Conservation (phyloP, 2,888 invertebrate species). For the Ashinkailepas kermadecensis region DNA sequence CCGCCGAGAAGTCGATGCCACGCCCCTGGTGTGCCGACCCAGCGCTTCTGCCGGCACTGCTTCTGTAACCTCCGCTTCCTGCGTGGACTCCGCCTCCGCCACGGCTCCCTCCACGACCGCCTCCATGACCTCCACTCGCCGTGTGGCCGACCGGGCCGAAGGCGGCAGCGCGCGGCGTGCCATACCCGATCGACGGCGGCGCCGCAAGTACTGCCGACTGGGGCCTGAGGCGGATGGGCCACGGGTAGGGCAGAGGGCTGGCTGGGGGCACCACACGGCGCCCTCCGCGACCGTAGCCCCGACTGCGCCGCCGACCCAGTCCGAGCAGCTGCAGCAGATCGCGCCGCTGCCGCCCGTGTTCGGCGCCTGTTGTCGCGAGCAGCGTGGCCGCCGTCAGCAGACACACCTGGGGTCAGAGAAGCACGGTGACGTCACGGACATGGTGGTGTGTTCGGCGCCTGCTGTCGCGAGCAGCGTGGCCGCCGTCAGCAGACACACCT, state of each 20-base stretch:
- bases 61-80: neutral
- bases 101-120: neutral
- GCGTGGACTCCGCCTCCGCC: neutral
- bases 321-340: neutral
- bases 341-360: neutral
- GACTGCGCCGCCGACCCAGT: neutral
- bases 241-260: neutral
- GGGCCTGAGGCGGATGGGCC: neutral
- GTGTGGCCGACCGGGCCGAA: too few relatives aligned
- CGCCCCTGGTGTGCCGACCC: neutral
- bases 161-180: neutral
- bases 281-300: neutral
- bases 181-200: neutral
- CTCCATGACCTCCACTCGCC: neutral
- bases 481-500: too few relatives aligned
- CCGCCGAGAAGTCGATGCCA: neutral
- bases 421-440: too few relatives aligned
- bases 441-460: too few relatives aligned
- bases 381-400: neutral
- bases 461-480: too few relatives aligned
- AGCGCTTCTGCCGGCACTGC: neutral
- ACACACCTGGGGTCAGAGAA: neutral
- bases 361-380: neutral
- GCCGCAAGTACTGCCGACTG: neutral
- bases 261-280: neutral